A percentile compares a stretch with the other conserved stretches of the same genome.
Conservation (phyloP, 2,888 invertebrate species). For the Caenorhabditis sp. region DNA sequence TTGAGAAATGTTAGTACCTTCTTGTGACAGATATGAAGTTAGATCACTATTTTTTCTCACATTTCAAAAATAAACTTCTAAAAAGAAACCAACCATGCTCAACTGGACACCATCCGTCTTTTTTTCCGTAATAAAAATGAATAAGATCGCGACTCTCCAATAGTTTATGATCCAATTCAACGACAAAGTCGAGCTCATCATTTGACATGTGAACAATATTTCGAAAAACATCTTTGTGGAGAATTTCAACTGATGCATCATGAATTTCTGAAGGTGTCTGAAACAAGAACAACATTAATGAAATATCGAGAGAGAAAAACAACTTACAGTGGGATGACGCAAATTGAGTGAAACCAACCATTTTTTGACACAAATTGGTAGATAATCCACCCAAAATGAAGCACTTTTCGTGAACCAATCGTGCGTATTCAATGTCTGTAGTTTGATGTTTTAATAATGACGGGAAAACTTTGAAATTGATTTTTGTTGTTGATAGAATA, state of each 20-base stretch:
- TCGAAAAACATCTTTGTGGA: conserved; percentile 52
- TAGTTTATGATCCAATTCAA: conserved; percentile 39
- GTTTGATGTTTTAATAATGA: too few species aligned
- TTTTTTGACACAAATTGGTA: conserved; percentile 47
- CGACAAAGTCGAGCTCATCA: conserved; percentile 52
- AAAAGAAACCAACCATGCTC: conserved; percentile 50
- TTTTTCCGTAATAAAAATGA: conserved; percentile 56
- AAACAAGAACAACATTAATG: conserved; percentile 2
- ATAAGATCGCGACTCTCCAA: conserved; percentile 39
- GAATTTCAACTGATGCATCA: conserved; percentile 48
- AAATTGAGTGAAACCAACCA: conserved; percentile 46
- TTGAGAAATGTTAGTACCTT: too few species aligned
- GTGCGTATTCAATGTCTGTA: conserved; percentile 51
- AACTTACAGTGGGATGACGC: conserved; percentile 20
- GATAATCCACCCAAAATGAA: conserved; percentile 53
- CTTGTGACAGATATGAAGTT: too few species aligned
- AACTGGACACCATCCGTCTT: conserved; percentile 59
- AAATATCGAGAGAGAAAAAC: background rate
- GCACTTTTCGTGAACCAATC: conserved; percentile 54
- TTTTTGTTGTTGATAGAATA: too few species aligned
- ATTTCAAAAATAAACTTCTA: too few species aligned
- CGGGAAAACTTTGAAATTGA: too few species aligned
- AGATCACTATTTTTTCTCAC: too few species aligned
- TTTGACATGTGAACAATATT: conserved; percentile 61
- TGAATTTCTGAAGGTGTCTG: conserved; percentile 49